Evolutionary conservation across 2,113 vertebrate genomes (phyloP), one percentile per base, ranked within the genome.

Genomic region (Origma solitaria): DNA sequence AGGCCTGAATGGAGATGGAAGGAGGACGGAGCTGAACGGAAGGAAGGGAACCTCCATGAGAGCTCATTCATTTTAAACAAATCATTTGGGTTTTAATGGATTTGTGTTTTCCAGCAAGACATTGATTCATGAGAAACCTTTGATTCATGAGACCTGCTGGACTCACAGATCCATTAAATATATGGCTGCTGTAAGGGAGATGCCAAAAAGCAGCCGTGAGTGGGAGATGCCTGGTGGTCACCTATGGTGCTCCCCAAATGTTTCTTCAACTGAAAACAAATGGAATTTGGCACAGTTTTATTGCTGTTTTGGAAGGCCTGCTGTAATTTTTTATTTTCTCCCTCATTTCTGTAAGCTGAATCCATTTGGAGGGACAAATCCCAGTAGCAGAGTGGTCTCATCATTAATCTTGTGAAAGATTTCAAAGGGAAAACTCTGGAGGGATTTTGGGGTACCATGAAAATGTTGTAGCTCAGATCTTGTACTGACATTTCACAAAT

Each of bases 81-180:
- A 76, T 45, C 42, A 56, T 81, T 69, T 69, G 12, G 42, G 25
- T 18, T 53, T 92, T 82, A 86, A 83, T 64, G 56, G 56, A 42
- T 71, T 90, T 65, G n/a, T 86, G 24, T 83, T 90, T 81, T 86
- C 62, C 64, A 77, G 28, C n/a, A 49, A 44, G 45, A 64, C 37
- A 7, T 19, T 90, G 61, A 93, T 94, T 82, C 49, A 82, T 25
- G 79, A 76, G 82, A 37, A 62, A 8, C 21, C 44, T 85, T 68
- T 94, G 88, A 83, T 86, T 94, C 71, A 77, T 33, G 91, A 81
- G 94, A 40, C 83, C 58, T 88, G 50, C 76, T 58, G 82, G 82
- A 58, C 56, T 58, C 47, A 4, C 20, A 73, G 56, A n/a, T 15
- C 61, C 60, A 15, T 51, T 40, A 66, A 58, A 83, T 16, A 18